These are phyloP conservation scores for Menidia beryllina DNA, from an alignment of 2,113 vertebrate species.

Conservation along the genomic window DNA sequence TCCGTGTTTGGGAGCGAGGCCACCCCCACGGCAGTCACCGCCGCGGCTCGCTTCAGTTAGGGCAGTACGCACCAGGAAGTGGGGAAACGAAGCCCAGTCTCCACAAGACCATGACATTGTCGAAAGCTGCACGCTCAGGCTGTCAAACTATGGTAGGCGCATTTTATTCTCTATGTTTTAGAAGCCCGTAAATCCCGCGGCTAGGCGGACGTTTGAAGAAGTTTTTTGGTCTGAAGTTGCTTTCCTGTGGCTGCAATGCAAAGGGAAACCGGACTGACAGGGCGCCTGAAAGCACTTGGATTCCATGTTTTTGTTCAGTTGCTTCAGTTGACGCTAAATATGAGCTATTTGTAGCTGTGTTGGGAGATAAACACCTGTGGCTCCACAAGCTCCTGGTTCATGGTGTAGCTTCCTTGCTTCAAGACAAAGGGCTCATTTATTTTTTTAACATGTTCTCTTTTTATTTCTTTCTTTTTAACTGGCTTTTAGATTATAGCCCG, in stretches of 20 bases:
- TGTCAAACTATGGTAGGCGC: conserved; percentile 34
- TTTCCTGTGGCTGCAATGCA: neutral
- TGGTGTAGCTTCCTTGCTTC: conserved; percentile 10
- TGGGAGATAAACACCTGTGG: neutral
- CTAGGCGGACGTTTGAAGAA: neutral
- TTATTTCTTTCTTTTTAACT: no score
- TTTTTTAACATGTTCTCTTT: neutral
- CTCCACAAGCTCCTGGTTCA: neutral
- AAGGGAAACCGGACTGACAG: neutral
- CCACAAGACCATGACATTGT: neutral
- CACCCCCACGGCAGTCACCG: conserved; percentile 3
- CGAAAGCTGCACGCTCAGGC: conserved; percentile 14
- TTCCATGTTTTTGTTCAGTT: neutral
- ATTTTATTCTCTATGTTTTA: neutral
- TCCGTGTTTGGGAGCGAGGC: conserved; percentile 16
- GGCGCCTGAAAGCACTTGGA: neutral
- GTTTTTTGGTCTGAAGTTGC: neutral
- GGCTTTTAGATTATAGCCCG: neutral
- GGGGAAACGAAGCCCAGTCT: neutral
- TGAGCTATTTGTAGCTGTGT: neutral
- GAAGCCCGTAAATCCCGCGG: neutral
- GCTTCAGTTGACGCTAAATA: neutral
- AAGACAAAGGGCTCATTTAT: conserved; percentile 7
- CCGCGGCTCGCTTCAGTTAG: neutral
- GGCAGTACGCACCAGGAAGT: conserved; percentile 37